Base-by-base conservation (phyloP, 2,113 vertebrate species). In the Mellivora capensis region DNA sequence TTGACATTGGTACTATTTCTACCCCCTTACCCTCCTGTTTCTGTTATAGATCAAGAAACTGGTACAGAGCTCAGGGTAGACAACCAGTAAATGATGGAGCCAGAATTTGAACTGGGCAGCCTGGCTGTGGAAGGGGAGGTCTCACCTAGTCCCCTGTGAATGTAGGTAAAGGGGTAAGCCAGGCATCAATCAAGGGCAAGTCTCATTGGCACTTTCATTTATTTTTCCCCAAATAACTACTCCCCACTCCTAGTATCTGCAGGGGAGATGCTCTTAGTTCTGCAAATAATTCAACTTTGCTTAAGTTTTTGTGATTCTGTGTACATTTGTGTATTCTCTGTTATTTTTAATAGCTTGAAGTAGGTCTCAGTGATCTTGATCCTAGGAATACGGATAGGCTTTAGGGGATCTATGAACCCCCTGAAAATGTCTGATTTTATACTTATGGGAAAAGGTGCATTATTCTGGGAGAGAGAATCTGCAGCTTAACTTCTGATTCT, bases 281-380 rank as follows among this genome's bases (percentile, higher is more conserved):
- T 96, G 9, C 31, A 88, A 87, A 44, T 67, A 61, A 79, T 85
- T 84, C 74, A 82, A 0, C 14, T 94, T 91, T 47, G 23, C 81
- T 49, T 81, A 85, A 93, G 61, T 18, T 85, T 96, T 83, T 90
- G 25, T 94, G 64, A 89, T 92, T 87, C 57, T 62, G 7, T 57
- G 3, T 62, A 23, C 3, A 47, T 93, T 83, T 91, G 6, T 89
- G 49, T 47, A 52, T 49, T 72, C 62, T 93, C 69, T 89, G 18
- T 79, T 62, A 23, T 74, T 79, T 90, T 87, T 90, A 52, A 97
- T 69, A 91, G 42, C 34, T 67, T 39, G 10, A 61, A 23, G 6
- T 52, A 92, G 62, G 12, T 37, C n/a, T 93, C 20, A 3, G 52
- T 52, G 76, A 84, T 80, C 37, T 87, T 61, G 82, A 80, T 49